Percentiles rank a stretch among this genome's conserved stretches.
phyloP scores from a whole-genome alignment of 2,113 vertebrate genomes.

The Saimiri boliviensis region DNA sequence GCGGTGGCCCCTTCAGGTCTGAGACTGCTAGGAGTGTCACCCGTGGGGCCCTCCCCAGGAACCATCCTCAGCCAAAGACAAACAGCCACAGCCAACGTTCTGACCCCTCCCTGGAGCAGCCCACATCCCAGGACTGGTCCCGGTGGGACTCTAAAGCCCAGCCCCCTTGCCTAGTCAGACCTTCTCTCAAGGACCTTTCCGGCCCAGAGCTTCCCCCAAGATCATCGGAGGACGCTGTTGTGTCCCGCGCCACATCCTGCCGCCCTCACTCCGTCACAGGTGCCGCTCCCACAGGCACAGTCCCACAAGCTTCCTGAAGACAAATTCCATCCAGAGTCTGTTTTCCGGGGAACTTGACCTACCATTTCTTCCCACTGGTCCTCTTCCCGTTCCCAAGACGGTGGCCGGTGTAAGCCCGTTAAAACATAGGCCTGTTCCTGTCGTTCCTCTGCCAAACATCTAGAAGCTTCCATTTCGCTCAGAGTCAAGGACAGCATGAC shows the following conservation, averaged over 20 bases:
- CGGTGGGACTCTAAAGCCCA: background rate
- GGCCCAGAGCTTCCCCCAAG: background rate
- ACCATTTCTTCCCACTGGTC: background rate
- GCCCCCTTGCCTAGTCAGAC: too few relatives aligned
- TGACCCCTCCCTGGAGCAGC: background rate
- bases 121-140: background rate
- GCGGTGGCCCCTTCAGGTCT: background rate
- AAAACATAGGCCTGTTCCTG: background rate
- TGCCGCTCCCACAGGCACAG: background rate
- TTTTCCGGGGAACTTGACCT: background rate
- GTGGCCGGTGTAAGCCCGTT: background rate
- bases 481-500: background rate
- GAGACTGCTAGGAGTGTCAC: background rate
- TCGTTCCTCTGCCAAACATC: background rate
- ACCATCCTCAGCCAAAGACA: background rate
- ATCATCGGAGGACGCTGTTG: background rate
- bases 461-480: background rate
- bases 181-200: background rate
- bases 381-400: background rate
- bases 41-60: background rate
- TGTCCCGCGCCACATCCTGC: background rate
- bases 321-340: background rate
- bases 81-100: background rate
- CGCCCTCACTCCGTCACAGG: background rate
- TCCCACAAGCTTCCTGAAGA: background rate